phyloP scores from a whole-genome alignment of 2,113 vertebrate genomes.

The Caracal caracal region DNA sequence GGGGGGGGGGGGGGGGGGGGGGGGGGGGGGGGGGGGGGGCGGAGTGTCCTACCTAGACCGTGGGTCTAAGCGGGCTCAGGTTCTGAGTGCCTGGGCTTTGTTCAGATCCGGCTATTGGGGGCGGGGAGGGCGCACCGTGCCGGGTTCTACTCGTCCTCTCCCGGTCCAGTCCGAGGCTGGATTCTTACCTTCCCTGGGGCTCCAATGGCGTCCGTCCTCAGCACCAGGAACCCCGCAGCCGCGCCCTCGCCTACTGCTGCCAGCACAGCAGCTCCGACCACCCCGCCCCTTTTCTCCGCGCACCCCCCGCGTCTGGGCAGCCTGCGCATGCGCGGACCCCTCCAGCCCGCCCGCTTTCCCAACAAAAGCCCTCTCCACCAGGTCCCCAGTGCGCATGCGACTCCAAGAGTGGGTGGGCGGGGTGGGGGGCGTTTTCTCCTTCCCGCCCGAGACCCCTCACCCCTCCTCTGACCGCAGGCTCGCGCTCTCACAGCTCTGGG shows the following conservation, averaged over 20 bases:
- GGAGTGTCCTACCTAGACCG: not conserved
- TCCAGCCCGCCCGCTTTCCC: slow-evolving; percentile 33
- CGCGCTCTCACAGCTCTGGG: not conserved
- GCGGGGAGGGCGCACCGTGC: not conserved
- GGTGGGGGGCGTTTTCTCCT: not conserved
- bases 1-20: too few relatives aligned
- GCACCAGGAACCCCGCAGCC: slow-evolving; percentile 64
- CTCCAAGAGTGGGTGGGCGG: not conserved
- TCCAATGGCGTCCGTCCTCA: slow-evolving; percentile 67
- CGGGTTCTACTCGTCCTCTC: not conserved
- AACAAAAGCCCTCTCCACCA: slow-evolving; percentile 63
- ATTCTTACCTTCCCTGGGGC: slow-evolving; percentile 66
- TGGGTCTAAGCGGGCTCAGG: not conserved
- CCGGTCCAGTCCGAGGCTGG: not conserved
- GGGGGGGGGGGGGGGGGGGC: too few relatives aligned
- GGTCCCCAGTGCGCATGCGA: slow-evolving; percentile 64
- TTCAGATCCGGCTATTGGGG: not conserved
- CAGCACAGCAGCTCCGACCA: slow-evolving; percentile 74
- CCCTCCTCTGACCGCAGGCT: not conserved
- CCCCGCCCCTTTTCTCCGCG: slow-evolving; percentile 64
- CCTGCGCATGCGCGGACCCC: slow-evolving; percentile 65
- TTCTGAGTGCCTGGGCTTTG: slow-evolving; percentile 10
- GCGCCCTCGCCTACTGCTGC: slow-evolving; percentile 71
- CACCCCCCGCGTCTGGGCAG: not conserved
- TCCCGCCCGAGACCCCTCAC: not conserved